Evolutionary conservation across 2,113 vertebrate genomes (phyloP), one percentile per base, ranked within the genome.

Genomic region (Rhinoderma darwinii): DNA sequence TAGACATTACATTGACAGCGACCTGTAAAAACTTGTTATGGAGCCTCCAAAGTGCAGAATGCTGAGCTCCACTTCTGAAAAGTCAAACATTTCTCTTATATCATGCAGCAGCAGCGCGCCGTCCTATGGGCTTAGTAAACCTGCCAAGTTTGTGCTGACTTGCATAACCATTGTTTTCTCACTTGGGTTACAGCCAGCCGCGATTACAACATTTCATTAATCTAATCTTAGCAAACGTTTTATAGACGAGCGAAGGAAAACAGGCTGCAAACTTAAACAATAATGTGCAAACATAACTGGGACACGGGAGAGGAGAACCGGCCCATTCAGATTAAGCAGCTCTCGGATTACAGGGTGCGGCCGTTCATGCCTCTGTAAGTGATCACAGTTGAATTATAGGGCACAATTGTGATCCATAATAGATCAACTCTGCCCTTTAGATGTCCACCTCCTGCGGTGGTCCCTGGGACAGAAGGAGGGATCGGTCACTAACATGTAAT

Each of bases 151-250:
- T 56, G 22, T 84, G 70, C 83, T 59, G 50, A 75, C 66, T 84
- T 75, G 83, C 68, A 74, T 73, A 75, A 41, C 50, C n/a, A 2
- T 27, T 83, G 61, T 66, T 56, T 47, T 84, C 68, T 43, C n/a
- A 27, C 83, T 84, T 20, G 25, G 51, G 37, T 84, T 84, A 43
- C 70, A 84, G 68, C 32, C 70, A 43, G 35, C 37, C 70, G 14
- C 18, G 68, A 41, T 74, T 84, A 72, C 82, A 74, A 56, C 47
- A 75, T 75, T 59, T 41, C 59, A 56, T 74, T 66, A 39, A 75
- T 68, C 68, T 84, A 75, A 84, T 72, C 82, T 73, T 51, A 75
- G 32, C 43, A 59, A 75, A 75, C 47, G 37, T 41, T 73, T 83
- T 51, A 72, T 75, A 75, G 22, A 75, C 17, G 27, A 56, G 43